phyloP scores from a whole-genome alignment of 2,888 invertebrate species.

The Unio delphinus region DNA sequence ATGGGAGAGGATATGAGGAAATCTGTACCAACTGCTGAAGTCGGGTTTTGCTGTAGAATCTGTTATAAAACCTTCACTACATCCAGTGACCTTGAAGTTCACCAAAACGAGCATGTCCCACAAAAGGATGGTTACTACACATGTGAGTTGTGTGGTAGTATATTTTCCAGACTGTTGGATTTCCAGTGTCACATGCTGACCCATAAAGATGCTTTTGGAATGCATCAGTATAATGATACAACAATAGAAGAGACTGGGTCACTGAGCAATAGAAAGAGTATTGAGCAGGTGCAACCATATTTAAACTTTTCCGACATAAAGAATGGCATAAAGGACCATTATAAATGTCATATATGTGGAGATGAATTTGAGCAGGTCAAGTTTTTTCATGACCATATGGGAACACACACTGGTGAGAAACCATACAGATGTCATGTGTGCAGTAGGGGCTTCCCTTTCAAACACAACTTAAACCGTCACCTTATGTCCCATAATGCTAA shows the following conservation, averaged over 20 bases:
- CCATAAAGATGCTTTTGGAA: slow-evolving; percentile 2
- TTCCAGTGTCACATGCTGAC: slow-evolving; percentile 19
- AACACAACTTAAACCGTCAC: slow-evolving; percentile 27
- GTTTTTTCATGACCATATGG: not conserved
- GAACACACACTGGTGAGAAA: slow-evolving; percentile 4
- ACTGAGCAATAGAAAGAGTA: not conserved
- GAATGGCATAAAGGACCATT: not conserved
- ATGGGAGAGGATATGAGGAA: too few species aligned
- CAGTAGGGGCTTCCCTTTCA: slow-evolving; percentile 14
- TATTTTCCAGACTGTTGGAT: slow-evolving; percentile 9
- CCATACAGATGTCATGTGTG: slow-evolving; percentile 19
- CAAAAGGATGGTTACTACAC: not conserved
- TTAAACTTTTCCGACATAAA: not conserved
- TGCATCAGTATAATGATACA: too few species aligned
- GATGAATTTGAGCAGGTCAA: slow-evolving; percentile 5
- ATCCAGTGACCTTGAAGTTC: not conserved
- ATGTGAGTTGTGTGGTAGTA: slow-evolving; percentile 9
- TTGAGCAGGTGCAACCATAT: not conserved
- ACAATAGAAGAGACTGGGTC: too few species aligned
- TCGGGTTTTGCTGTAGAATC: slow-evolving; percentile 1
- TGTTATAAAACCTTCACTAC: slow-evolving; percentile 10
- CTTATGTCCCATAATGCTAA: slow-evolving; percentile 27
- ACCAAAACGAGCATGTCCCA: slow-evolving; percentile 13
- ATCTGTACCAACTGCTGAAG: not conserved
- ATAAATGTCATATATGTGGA: slow-evolving; percentile 13